Base-by-base conservation (phyloP, 2,113 vertebrate genomes). In the Pachycephala philippinensis region DNA sequence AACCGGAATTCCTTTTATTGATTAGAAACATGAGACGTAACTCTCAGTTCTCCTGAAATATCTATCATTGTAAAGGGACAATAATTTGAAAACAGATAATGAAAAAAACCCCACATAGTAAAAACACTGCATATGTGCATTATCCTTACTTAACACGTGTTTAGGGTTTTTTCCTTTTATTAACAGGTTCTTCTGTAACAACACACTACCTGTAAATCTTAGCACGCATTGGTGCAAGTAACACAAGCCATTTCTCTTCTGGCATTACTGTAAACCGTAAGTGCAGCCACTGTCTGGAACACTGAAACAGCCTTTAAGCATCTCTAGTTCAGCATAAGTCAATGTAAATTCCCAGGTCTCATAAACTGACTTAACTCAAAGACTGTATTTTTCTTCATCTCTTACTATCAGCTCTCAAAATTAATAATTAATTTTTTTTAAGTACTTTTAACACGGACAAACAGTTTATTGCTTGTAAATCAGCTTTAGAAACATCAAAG, bases 241-340 rank as follows among this genome's bases (percentile, higher is more conserved):
- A 47, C 1, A 44, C 11, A 13, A 91, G 54, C 27, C 15, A 28
- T 10, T 59, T 81, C 2, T 37, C 44, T 82, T 79, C 42, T 33
- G 13, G 15, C 26, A 84, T 6, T 66, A 52, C 4, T 1, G 1
- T 23, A 87, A 87, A 78, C 3, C 1, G 0, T 1, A 71, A 8
- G 5, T 14, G 23, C 28, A 82, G 22, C 3, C 13, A n/a, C 8
- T 4, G 6, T n/a, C 20, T 54, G 18, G 23, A 33, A 72, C 14
- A 74, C 6, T 21, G 21, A 74, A 80, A 56, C 5, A 87, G 40
- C 17, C 16, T 60, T 84, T 24, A 72, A 24, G 9, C 6, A 31
- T 15, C 19, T 44, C 52, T 63, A 75, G 30, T 60, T 68, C 44
- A 86, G 10, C 7, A 9, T 15, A 72, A 56, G 3, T 26, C 39